Conservation (phyloP, 2,888 invertebrate species). For the Alviniconcha strummeri region DNA sequence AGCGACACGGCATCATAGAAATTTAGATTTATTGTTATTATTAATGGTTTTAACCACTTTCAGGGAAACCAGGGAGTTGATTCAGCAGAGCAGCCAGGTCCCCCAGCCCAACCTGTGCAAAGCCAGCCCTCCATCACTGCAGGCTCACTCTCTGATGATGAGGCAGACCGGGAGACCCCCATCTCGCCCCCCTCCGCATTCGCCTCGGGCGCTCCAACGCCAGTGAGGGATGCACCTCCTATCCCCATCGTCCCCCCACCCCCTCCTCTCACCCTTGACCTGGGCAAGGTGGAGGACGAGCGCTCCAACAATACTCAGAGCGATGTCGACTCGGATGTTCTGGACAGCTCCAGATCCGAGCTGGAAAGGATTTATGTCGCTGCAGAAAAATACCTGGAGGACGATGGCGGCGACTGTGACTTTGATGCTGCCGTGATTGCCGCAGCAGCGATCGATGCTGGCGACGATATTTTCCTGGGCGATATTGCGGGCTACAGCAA, state of each 20-base stretch:
- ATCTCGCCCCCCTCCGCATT: constrained; percentile 20
- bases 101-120: no score
- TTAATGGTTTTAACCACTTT: no score
- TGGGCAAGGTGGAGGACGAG: constrained; percentile 30
- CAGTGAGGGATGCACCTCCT: background rate
- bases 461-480: background rate
- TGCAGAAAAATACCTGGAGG: constrained; percentile 4
- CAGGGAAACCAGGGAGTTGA: no score
- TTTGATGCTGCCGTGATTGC: constrained; percentile 32
- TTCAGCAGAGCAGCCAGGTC: no score
- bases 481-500: no score
- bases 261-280: constrained; percentile 23
- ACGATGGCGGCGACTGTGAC: constrained; percentile 24
- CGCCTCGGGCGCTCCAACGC: background rate
- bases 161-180: background rate
- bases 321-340: constrained; percentile 46
- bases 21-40: no score
- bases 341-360: constrained; percentile 51
- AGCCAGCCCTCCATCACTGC: background rate
- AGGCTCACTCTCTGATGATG: background rate
- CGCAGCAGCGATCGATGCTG: constrained; percentile 1
- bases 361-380: constrained; percentile 44
- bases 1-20: no score
- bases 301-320: constrained; percentile 39
- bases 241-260: constrained; percentile 32